Percentiles rank a stretch among this genome's conserved stretches.
Conservation (phyloP, 2,113 vertebrate species). For the Phasianus colchicus region DNA sequence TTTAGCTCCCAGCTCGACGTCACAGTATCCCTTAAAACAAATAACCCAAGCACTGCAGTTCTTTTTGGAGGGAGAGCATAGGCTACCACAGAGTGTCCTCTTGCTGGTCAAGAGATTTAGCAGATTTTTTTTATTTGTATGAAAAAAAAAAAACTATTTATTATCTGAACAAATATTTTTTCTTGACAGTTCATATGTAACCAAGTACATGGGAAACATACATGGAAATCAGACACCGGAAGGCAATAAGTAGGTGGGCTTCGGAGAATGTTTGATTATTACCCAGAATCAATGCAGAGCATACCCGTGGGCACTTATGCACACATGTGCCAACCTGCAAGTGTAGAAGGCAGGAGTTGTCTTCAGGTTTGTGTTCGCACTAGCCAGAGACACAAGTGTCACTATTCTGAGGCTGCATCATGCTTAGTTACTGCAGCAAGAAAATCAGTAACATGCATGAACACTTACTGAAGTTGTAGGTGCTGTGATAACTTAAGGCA, state of each 20-base stretch:
- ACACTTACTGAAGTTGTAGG: background rate
- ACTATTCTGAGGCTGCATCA: background rate
- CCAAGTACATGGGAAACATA: background rate
- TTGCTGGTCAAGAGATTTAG: slow-evolving; percentile 26
- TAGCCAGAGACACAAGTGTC: background rate
- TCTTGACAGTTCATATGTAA: background rate
- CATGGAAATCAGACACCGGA: background rate
- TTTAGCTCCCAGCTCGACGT: background rate
- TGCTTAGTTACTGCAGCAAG: background rate
- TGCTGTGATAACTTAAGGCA: background rate
- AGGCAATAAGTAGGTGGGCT: background rate
- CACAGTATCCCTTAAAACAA: background rate
- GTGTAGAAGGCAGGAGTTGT: background rate
- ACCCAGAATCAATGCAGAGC: background rate
- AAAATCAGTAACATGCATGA: background rate
- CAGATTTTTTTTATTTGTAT: background rate
- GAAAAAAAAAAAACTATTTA: background rate
- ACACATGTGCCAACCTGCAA: background rate
- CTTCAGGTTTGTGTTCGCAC: background rate
- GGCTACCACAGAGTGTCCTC: slow-evolving; percentile 27
- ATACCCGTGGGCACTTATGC: background rate
- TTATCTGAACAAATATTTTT: slow-evolving; percentile 57
- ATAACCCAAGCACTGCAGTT: background rate
- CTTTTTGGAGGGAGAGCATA: background rate
- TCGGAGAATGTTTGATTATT: background rate